These are phyloP conservation scores for Cynocephalus volans DNA, from an alignment of 2,113 vertebrate species.

Conservation along the genomic window DNA sequence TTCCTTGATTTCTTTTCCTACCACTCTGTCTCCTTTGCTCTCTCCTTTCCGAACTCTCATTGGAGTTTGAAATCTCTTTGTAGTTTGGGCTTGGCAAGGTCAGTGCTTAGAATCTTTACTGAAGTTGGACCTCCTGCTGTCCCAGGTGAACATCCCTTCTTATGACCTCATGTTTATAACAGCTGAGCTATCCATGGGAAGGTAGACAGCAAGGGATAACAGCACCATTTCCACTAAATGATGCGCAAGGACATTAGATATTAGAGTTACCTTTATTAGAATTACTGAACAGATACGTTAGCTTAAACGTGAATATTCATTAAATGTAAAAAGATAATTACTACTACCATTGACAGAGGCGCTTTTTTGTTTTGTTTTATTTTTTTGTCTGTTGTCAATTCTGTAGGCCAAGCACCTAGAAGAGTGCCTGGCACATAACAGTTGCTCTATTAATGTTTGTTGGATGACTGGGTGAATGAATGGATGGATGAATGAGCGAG, in stretches of 20 bases:
- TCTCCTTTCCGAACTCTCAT: not conserved
- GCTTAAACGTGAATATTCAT: conserved; percentile 2
- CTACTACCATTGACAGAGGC: not conserved
- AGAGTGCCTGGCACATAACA: not conserved
- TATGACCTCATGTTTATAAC: not conserved
- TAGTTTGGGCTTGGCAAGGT: conserved; percentile 24
- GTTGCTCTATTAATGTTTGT: not conserved
- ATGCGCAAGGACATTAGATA: not conserved
- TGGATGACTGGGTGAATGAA: not conserved
- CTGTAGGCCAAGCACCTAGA: not conserved
- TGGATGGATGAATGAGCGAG: not conserved
- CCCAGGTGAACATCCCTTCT: not conserved
- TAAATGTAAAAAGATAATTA: conserved; percentile 16
- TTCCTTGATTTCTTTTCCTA: not conserved
- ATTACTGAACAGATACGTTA: not conserved
- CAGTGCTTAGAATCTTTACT: not conserved
- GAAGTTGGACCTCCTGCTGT: not conserved
- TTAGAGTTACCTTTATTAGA: conserved; percentile 6
- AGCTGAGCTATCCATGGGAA: not conserved
- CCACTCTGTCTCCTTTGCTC: not conserved
- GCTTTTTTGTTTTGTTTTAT: not conserved
- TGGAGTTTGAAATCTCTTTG: not conserved
- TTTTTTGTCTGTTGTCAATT: not conserved
- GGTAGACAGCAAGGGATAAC: not conserved
- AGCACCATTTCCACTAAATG: not conserved